These are phyloP conservation scores for Drosophila setifemur DNA, from an alignment of 1,140 invertebrate genomes.

Conservation along the genomic window DNA sequence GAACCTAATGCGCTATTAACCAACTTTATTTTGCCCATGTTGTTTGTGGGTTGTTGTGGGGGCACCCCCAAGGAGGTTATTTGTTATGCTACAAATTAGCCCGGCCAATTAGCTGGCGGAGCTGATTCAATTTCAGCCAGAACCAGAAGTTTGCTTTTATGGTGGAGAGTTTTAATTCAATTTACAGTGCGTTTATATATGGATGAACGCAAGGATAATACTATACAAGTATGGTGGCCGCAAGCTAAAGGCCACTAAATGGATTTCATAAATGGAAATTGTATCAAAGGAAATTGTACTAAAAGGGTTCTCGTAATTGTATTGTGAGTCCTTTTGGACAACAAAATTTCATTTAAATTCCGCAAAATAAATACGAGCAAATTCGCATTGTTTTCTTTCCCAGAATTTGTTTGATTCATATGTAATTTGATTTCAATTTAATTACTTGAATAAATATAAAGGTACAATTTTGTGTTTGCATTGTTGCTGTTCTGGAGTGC, in stretches of 20 bases:
- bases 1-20: constrained; percentile 56
- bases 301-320: constrained; percentile 15
- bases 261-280: constrained; percentile 30
- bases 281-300: constrained; percentile 16
- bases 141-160: constrained; percentile 27
- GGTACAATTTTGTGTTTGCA: too few species aligned
- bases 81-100: constrained; percentile 68
- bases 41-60: constrained; percentile 2
- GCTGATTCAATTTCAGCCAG: constrained; percentile 56
- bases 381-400: background rate
- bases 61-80: constrained; percentile 48
- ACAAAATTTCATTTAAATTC: background rate
- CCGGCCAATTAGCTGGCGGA: constrained; percentile 59
- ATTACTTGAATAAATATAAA: constrained; percentile 15
- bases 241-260: constrained; percentile 48
- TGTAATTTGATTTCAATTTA: constrained; percentile 17
- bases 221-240: constrained; percentile 1
- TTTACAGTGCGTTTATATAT: constrained; percentile 39
- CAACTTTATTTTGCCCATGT: constrained; percentile 42
- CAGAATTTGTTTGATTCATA: background rate
- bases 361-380: background rate
- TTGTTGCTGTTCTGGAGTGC: too few species aligned
- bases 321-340: background rate
- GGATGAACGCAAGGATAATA: constrained; percentile 5
- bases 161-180: constrained; percentile 47